These are phyloP conservation scores for Eupithecia subumbrata DNA, from an alignment of 2,888 invertebrate genomes.

Conservation along the genomic window DNA sequence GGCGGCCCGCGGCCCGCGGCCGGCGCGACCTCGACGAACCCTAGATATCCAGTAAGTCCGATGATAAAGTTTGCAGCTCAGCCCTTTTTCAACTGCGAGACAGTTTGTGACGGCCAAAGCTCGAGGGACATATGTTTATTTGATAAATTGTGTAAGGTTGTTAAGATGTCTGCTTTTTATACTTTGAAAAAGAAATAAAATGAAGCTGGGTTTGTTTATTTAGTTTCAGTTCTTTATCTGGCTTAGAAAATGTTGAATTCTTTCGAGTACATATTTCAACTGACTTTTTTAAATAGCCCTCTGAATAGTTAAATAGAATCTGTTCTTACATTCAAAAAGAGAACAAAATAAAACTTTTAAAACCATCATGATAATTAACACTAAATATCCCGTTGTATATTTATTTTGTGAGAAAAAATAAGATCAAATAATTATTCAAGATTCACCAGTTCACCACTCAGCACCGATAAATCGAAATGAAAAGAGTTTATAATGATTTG, in stretches of 20 bases:
- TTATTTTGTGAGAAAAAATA: background rate
- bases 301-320: background rate
- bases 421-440: background rate
- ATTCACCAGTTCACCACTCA: background rate
- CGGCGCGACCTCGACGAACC: slow-evolving; percentile 15
- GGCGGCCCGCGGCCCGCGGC: no score
- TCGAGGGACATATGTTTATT: slow-evolving; percentile 38
- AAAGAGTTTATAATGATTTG: slow-evolving; percentile 12
- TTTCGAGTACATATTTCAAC: background rate
- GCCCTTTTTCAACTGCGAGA: slow-evolving; percentile 36
- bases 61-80: slow-evolving; percentile 36
- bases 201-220: background rate
- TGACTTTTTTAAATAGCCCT: background rate
- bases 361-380: no score
- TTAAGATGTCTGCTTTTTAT: slow-evolving; percentile 7
- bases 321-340: background rate
- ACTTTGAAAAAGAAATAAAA: slow-evolving; percentile 9
- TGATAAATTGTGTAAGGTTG: slow-evolving; percentile 40
- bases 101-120: slow-evolving; percentile 37
- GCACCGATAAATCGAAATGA: background rate
- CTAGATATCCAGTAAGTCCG: slow-evolving; percentile 34
- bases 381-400: no score
- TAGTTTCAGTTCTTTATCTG: background rate
- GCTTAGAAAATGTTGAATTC: background rate
- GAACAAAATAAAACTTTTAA: background rate